Evolutionary conservation across 2,113 vertebrate species (phyloP), one percentile per base, ranked within the genome.

Genomic region (Propithecus coquereli): DNA sequence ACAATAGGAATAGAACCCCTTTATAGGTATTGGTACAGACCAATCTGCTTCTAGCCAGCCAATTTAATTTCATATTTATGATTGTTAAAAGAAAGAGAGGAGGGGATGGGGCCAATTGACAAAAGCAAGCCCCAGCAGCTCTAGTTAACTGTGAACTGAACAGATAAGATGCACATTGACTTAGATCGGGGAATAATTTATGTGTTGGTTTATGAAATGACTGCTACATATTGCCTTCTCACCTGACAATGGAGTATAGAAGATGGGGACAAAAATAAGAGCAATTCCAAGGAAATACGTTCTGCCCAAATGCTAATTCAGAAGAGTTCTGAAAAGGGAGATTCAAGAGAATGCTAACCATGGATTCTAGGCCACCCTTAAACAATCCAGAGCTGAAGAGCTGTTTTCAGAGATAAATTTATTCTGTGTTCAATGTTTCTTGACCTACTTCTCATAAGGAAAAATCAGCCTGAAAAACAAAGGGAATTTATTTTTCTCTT

Each of bases 361-460:
- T 85, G 61, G 65, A 96, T 97, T 97, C 63, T 93, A 88, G 95
- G 97, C 91, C 96, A 91, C 81, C 70, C 81, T 94, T 84, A 94
- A 96, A 93, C 96, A 97, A 97, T 93, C 83, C 57, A 59, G 86
- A 96, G 70, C 90, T 71, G 89, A 95, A 95, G 83, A 87, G 89
- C 91, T 89, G 50, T 97, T 91, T 97, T 94, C 91, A 97, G 92
- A 94, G 92, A 97, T 95, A 97, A 95, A 95, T 95, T 95, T 94
- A 79, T 88, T 90, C 66, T 91, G 34, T 83, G 68, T 89, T 97
- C 93, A 95, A 57, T 91, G 91, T 95, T 97, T 98, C 73, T 96
- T 97, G 96, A 97, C 96, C 95, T 96, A 97, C 86, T 98, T 97
- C 77, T 97, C 65, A 88, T 85, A 73, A 93, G 68, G 59, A 95